phyloP scores from a whole-genome alignment of 2,797 vertebrate genomes.

The Iguana delicatissima region DNA sequence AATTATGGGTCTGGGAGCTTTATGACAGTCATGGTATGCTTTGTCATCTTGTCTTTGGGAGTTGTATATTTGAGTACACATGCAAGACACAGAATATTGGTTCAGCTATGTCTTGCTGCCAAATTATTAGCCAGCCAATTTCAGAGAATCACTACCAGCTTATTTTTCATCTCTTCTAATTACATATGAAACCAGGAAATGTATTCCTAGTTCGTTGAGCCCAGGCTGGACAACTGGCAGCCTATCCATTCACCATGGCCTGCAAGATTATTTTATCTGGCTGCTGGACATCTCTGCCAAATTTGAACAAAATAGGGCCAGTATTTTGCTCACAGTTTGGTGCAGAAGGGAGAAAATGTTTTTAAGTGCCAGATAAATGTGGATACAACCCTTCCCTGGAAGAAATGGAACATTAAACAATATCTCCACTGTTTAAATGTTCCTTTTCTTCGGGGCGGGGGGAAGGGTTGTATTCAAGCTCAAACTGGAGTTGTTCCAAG shows the following conservation, averaged over 20 bases:
- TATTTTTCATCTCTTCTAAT: slow-evolving; percentile 40
- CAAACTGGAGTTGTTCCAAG: not conserved
- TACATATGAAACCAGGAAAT: slow-evolving; percentile 29
- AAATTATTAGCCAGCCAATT: slow-evolving; percentile 27
- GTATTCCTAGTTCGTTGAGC: slow-evolving; percentile 4
- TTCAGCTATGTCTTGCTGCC: slow-evolving; percentile 49
- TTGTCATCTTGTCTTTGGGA: slow-evolving; percentile 57
- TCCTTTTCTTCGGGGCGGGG: not conserved
- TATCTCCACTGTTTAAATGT: not conserved
- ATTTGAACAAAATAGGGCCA: not conserved
- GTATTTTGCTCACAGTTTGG: slow-evolving; percentile 7
- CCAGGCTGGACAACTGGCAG: not conserved
- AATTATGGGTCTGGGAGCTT: slow-evolving; percentile 58
- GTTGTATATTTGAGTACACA: slow-evolving; percentile 48
- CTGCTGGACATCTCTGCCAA: too few species aligned
- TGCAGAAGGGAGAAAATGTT: not conserved
- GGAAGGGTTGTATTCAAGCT: not conserved
- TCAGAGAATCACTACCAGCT: slow-evolving; percentile 31
- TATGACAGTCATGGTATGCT: slow-evolving; percentile 42
- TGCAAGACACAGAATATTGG: slow-evolving; percentile 43
- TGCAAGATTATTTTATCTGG: slow-evolving; percentile 6
- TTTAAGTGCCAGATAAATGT: not conserved
- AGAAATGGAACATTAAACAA: too few species aligned
- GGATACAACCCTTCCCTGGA: too few species aligned
- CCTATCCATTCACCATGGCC: not conserved